Evolutionary conservation across 2,113 vertebrate species (phyloP), one percentile per base, ranked within the genome.

Genomic region (Apodemus sylvaticus): DNA sequence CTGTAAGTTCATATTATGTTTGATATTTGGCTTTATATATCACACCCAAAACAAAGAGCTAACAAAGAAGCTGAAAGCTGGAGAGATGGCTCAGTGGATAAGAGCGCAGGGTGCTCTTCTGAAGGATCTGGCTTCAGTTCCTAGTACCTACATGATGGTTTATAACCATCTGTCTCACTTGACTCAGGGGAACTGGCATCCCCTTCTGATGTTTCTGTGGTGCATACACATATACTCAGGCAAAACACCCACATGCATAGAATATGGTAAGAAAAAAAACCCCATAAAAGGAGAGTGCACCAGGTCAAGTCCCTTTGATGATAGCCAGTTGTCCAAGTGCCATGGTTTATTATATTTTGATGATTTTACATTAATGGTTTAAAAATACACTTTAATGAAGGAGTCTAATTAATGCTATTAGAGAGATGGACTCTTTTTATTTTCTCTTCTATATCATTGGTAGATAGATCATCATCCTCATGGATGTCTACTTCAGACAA

Each of bases 11-110:
- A 90, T 96, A 90, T 97, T 71, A 89, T 90, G 14, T 92, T 92
- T 95, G 74, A 90, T 96, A 92, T 83, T 97, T 94, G 81, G 13
- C 86, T 91, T 96, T 74, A 95, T 79, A 36, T 94, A 36, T 96
- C 85, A 64, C 24, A 86, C 55, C 53, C 77, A 78, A 94, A 95
- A 74, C 68, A 83, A 70, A 86, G 92, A 93, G 60, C 48, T 93
- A 86, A 89, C 51, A 26, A 85, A 62, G 58, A 64, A 82, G 36
- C 53, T 36, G 22, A 58, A 39, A 34, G 39, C n/a, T 58, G 53
- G n/a, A 24, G 11, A 81, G 78, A 58, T 81, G 78, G 31, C 31
- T 53, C 31, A 53, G 48, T 36, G 77, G 1, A 53, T 79, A 53
- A 17, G 51, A 34, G 20, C 36, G 39, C 20, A 82, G 22, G 0